Base-by-base conservation (phyloP, 2,888 invertebrate genomes). In the Callyntrura sp. region DNA sequence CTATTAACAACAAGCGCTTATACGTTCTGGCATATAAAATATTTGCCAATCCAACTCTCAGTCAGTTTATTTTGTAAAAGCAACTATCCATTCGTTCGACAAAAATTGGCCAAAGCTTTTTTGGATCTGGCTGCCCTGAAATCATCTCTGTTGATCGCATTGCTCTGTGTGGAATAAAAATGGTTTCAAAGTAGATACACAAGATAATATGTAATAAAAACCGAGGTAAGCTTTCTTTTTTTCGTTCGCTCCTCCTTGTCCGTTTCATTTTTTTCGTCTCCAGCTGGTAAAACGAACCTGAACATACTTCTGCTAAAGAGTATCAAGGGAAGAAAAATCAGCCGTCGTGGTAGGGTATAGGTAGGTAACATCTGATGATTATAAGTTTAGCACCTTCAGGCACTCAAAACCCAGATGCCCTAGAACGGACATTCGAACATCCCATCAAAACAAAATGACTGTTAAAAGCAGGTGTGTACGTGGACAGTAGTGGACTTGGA, bases 351-450 rank as follows among this genome's bases (percentile, higher is more conserved):
- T 35, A 35, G 35, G 6, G 35, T 35, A 35, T 2, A 2, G 35
- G 35, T 2, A 35, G 35, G 35, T 35, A 51, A 51, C 79, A 57
- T 57, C 17, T 28, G 57, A 25, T 57, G 28, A 25, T 57, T 55
- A 79, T 79, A 57, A 55, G 55, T 57, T 79, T 79, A 57, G 35
- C 79, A 79, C 57, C 79, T 79, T 79, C 2, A 51, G 76, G 76
- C 76, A 35, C 17, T 57, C 20, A 14, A 43, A 35, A 60, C 11
- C 79, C 35, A 57, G 55, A 28, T 28, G 55, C 9, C 4, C 17
- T 1, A 65, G 28, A 14, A 28, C 17, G 14, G 25, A 65, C 25
- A 28, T 28, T 11, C 14, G 62, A 28, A 14, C 62, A 23, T 23
- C 8, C 23, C 23, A 28, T 28, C 23, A 28, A 5, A 25, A 60